These are phyloP conservation scores for Ataeniobius toweri DNA, from an alignment of 2,797 vertebrate genomes.

Conservation along the genomic window DNA sequence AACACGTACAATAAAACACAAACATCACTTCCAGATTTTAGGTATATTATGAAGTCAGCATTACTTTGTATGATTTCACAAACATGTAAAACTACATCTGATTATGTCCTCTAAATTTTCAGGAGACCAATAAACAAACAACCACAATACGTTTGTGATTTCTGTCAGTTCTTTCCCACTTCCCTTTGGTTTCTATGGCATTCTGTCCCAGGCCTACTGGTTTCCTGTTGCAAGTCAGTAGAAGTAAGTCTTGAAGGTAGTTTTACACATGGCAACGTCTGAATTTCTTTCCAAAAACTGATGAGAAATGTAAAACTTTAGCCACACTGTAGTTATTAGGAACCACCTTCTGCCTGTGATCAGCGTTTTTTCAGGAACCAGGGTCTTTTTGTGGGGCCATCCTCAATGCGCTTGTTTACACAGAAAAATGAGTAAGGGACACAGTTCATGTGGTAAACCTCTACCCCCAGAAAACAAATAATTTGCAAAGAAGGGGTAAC, in stretches of 20 bases:
- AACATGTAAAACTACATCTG: neutral
- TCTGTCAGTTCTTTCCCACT: slow-evolving; percentile 52
- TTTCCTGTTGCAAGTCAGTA: slow-evolving; percentile 24
- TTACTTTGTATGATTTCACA: neutral
- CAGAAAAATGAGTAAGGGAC: neutral
- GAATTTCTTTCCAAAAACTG: slow-evolving; percentile 5
- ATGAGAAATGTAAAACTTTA: neutral
- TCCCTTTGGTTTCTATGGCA: slow-evolving; percentile 29
- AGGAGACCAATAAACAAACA: neutral
- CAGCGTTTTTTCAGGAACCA: slow-evolving; percentile 1
- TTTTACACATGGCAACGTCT: slow-evolving; percentile 15
- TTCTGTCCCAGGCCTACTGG: neutral
- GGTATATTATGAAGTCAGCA: neutral
- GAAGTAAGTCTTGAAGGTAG: neutral
- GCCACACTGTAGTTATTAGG: neutral
- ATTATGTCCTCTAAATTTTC: neutral
- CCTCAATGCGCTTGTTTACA: neutral
- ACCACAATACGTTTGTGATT: neutral
- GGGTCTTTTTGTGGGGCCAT: slow-evolving; percentile 6
- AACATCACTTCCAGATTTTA: neutral
- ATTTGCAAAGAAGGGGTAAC: neutral
- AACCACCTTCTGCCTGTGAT: neutral
- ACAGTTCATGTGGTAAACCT: neutral
- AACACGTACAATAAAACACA: neutral
- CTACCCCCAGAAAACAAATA: neutral